Percentiles rank a stretch among this genome's conserved stretches.
Conservation (phyloP, 2,888 invertebrate species). For the Arctia plantaginis region DNA sequence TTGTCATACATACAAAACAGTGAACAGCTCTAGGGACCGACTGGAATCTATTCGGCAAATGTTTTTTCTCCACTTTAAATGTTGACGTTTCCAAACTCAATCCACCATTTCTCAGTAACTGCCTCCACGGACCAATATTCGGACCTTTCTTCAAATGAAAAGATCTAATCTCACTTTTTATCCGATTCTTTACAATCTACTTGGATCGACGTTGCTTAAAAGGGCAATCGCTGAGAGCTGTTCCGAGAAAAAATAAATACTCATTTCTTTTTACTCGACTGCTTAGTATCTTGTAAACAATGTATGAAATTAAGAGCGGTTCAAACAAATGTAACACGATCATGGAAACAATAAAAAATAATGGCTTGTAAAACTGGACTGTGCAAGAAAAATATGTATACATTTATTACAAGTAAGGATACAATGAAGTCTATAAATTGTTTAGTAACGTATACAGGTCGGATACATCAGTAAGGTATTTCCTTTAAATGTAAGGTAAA, state of each 20-base stretch:
- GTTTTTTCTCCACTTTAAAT: conserved; percentile 57
- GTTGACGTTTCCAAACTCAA: conserved; percentile 68
- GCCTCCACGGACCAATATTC: conserved; percentile 70
- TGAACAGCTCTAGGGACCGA: conserved; percentile 31
- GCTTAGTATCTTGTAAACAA: conserved; percentile 30
- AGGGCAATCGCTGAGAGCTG: conserved; percentile 57
- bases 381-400: neutral
- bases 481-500: neutral
- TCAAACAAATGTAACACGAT: conserved; percentile 11
- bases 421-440: neutral
- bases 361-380: neutral
- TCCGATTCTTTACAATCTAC: conserved; percentile 68
- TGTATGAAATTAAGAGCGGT: conserved; percentile 30
- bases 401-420: neutral
- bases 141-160: conserved; percentile 75
- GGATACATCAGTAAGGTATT: too few relatives aligned
- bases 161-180: conserved; percentile 76
- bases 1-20: conserved; percentile 35
- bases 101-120: conserved; percentile 62
- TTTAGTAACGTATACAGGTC: neutral
- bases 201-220: conserved; percentile 65
- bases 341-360: conserved; percentile 1
- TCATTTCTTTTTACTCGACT: conserved; percentile 40
- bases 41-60: conserved; percentile 59
- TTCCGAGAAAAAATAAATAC: conserved; percentile 53